Percentiles rank a stretch among this genome's conserved stretches.
phyloP scores from a whole-genome alignment of 2,888 invertebrate species.

The Noctua pronuba region DNA sequence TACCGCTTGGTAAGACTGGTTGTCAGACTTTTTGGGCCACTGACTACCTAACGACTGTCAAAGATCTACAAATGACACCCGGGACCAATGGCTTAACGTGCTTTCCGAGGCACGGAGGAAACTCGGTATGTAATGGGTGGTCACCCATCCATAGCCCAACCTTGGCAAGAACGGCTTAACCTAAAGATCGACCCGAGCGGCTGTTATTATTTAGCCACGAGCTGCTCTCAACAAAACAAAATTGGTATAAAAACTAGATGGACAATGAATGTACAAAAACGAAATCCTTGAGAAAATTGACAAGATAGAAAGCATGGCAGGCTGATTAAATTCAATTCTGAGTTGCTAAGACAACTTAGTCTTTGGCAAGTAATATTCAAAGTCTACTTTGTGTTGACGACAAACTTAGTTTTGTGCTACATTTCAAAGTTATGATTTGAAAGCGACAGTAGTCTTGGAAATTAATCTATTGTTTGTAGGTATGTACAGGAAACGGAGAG shows the following conservation, averaged over 20 bases:
- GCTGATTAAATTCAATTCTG: slow-evolving; percentile 32
- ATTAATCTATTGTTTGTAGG: neutral
- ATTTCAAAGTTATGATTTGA: slow-evolving; percentile 30
- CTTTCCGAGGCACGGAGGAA: too few species aligned
- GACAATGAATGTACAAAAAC: neutral
- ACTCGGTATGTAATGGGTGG: too few species aligned
- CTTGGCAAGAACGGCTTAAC: too few species aligned
- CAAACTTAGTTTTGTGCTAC: slow-evolving; percentile 6
- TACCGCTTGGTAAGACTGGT: too few species aligned
- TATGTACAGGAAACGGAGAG: neutral
- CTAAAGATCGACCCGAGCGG: too few species aligned
- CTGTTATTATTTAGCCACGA: too few species aligned
- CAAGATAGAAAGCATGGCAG: slow-evolving; percentile 15
- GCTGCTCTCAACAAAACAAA: too few species aligned
- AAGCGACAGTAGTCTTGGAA: slow-evolving; percentile 14
- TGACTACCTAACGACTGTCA: too few species aligned
- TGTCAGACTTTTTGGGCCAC: too few species aligned
- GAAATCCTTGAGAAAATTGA: neutral
- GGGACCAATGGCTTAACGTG: too few species aligned
- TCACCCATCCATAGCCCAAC: too few species aligned
- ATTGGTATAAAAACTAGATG: neutral
- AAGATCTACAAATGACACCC: too few species aligned
- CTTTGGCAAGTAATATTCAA: slow-evolving; percentile 38
- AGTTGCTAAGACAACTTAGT: slow-evolving; percentile 26
- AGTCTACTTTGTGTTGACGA: slow-evolving; percentile 22